Percentiles rank a stretch among this genome's conserved stretches.
These are phyloP conservation scores for Uropetala carovei DNA, from an alignment of 2,888 invertebrate genomes.

Conservation along the genomic window DNA sequence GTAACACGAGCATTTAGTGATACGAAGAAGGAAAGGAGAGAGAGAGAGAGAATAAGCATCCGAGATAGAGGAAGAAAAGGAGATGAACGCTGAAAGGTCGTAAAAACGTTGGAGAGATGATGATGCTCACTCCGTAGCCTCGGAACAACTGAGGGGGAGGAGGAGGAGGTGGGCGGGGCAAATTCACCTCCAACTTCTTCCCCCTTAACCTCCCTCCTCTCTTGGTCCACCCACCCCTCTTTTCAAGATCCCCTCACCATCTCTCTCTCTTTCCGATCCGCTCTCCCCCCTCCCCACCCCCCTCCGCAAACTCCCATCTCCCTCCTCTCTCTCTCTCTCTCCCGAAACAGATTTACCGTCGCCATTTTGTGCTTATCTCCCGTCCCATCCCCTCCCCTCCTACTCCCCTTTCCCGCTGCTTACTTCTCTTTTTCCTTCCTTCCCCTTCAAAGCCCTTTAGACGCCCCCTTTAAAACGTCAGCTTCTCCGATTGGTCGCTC, in stretches of 20 bases:
- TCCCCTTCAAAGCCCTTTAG: conserved; percentile 43
- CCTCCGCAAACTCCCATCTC: neutral
- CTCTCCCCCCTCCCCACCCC: conserved; percentile 27
- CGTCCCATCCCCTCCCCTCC: conserved; percentile 49
- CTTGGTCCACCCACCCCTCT: conserved; percentile 63
- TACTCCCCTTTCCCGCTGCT: neutral
- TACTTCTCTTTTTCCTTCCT: conserved; percentile 49
- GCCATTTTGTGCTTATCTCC: conserved; percentile 66
- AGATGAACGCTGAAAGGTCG: conserved; percentile 44
- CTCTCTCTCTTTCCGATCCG: neutral
- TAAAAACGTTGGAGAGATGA: conserved; percentile 59
- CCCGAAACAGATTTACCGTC: conserved; percentile 66
- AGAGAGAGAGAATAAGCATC: neutral
- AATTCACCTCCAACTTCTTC: neutral
- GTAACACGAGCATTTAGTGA: neutral
- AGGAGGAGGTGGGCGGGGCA: conserved; percentile 53
- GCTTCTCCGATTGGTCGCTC: conserved; percentile 55
- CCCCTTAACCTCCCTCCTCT: neutral
- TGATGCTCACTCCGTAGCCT: conserved; percentile 55
- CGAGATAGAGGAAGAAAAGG: neutral
- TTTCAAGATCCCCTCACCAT: neutral
- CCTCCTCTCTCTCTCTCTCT: neutral
- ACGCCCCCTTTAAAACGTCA: conserved; percentile 57
- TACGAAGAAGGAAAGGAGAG: neutral
- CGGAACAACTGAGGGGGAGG: conserved; percentile 57